Base-by-base conservation (phyloP, 2,797 vertebrate genomes). In the Danionella dracula region DNA sequence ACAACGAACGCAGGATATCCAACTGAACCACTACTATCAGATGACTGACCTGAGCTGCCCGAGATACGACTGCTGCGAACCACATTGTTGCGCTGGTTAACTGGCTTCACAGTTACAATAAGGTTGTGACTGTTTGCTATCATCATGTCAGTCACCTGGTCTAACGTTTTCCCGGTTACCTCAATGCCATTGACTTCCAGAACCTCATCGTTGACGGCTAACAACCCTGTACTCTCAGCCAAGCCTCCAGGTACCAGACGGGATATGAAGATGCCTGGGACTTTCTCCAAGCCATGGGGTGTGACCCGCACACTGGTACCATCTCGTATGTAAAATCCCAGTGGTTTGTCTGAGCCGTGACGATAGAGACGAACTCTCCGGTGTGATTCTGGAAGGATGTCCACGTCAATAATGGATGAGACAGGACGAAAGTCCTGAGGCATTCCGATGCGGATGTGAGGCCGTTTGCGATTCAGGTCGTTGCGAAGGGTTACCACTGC, bases 91-190 rank as follows among this genome's bases (percentile, higher is more conserved):
- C 95, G 91, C 86, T 99, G 96, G 84, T 99, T 99, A 42, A 94
- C 95, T 0, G 96, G 96, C 84, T 98, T 98, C 58, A 98, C 96
- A 0, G 96, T 98, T 77, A 98, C 90, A 1, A 99, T 98, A 68
- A 99, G 90, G 76, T 99, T 98, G 84, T 97, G 96, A 82, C 96
- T 98, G 87, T 99, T 99, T 71, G 96, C 96, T 8, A 99, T 98
- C 96, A 98, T 99, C 96, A 99, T 99, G 84, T 99, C 96, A 4
- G 96, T 99, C 48, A 98, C 96, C 80, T 99, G 96, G 78, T 99
- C 96, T 4, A 99, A 84, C 1, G 95, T 96, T 82, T 98, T 98
- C n/a, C 94, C 96, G 0, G 93, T 93, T 73, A 99, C 96, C 77
- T 99, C 96, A 8, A 99, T 99, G 60, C 96, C 96, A 2, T 99